phyloP scores from a whole-genome alignment of 2,888 invertebrate species.

The Troglohyphantes excavatus region DNA sequence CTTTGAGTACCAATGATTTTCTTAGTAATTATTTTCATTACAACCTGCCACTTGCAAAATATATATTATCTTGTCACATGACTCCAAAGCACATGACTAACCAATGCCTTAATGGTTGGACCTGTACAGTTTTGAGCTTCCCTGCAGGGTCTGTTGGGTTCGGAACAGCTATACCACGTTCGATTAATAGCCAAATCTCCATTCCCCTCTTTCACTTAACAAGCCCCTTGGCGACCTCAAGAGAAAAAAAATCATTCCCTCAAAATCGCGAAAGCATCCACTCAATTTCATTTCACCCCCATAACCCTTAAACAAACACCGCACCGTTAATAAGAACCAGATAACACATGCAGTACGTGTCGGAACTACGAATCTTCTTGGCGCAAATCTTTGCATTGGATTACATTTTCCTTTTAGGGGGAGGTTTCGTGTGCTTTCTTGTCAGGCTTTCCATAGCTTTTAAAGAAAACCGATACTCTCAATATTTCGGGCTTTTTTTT shows the following conservation, averaged over 20 bases:
- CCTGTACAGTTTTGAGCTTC: too few relatives aligned
- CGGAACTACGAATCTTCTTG: not conserved
- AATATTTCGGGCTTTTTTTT: not conserved
- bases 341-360: slow-evolving; percentile 1
- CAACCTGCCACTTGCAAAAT: too few relatives aligned
- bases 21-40: too few relatives aligned
- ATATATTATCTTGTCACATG: too few relatives aligned
- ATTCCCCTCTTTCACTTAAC: not conserved
- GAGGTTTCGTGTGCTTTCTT: not conserved
- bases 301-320: not conserved
- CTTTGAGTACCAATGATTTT: too few relatives aligned
- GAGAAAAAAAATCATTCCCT: not conserved
- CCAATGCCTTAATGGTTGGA: too few relatives aligned
- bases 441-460: slow-evolving; percentile 34
- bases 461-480: slow-evolving; percentile 73
- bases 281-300: not conserved
- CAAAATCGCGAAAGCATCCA: not conserved
- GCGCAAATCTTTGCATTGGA: not conserved
- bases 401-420: slow-evolving; percentile 23
- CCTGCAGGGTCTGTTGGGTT: too few relatives aligned
- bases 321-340: not conserved
- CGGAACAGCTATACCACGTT: too few relatives aligned
- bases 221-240: not conserved
- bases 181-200: not conserved
- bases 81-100: too few relatives aligned